Evolutionary conservation across 2,113 vertebrate genomes (phyloP), one percentile per base, ranked within the genome.

Genomic region (Pyrgilauda ruficollis): DNA sequence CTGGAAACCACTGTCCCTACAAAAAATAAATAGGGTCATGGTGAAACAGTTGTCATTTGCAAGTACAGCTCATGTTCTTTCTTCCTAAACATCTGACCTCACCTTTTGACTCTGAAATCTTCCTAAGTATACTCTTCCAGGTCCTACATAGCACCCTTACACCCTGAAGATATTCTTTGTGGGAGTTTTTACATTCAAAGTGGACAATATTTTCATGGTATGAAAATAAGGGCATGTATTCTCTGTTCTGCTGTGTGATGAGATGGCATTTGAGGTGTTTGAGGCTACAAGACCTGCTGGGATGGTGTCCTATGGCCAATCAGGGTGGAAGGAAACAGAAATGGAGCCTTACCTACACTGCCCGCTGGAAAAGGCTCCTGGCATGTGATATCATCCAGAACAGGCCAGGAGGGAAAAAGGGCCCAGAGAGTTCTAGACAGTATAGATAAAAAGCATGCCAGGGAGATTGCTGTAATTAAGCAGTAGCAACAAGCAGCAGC

Each of bases 291-390:
- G n/a, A 49, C 37, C 31, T 69, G n/a, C 46, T 41, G 22, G 19
- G 15, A 66, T 52, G 35, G n/a, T 7, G 44, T 13, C 13, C 26
- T 50, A 15, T 16, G 15, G 52, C 11, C 0, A 0, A 1, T 18
- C 10, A 66, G 19, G 33, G 5, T 58, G 13, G 43, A 74, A 79
- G 28, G 20, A 78, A 88, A 79, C 28, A 35, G 7, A 74, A 85
- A 17, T 8, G 10, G 17, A 69, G 31, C 16, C 72, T 64, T 68
- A 72, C 9, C 43, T 72, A 79, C 6, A 41, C 15, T 39, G 24
- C 6, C 73, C 78, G 39, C 46, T 78, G 13, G 19, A 66, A 89
- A 86, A 61, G 9, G 21, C 46, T 77, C 46, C 39, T 81, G 37
- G 37, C n/a, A 62, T 9, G 5, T 33, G 7, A 2, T 22, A 74